phyloP scores from a whole-genome alignment of 2,113 vertebrate species.

The Catharus bicknelli region DNA sequence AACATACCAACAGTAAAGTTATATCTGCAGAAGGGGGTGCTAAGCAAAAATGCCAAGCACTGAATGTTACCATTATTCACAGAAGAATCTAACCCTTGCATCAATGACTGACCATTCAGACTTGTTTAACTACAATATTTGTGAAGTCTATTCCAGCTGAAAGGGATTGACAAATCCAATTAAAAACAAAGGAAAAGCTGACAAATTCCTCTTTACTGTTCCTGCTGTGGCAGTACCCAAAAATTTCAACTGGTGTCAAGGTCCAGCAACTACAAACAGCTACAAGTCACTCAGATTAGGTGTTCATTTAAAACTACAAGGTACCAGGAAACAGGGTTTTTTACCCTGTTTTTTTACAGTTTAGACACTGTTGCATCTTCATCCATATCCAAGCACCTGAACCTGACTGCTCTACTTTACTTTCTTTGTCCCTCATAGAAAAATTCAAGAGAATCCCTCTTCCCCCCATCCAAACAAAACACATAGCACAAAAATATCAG shows the following conservation, averaged over 20 bases:
- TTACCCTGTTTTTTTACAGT: too few relatives aligned
- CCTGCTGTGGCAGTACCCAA: not conserved
- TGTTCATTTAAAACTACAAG: not conserved
- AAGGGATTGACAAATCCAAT: not conserved
- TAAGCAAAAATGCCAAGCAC: not conserved
- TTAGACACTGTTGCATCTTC: not conserved
- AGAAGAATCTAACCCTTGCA: not conserved
- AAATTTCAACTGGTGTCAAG: not conserved
- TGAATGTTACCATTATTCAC: not conserved
- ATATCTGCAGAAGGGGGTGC: not conserved
- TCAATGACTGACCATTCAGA: not conserved
- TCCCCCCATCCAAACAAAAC: rapidly evolving
- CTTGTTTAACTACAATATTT: not conserved
- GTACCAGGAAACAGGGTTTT: not conserved
- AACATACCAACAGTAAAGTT: not conserved
- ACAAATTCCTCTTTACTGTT: not conserved
- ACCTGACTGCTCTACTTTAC: not conserved
- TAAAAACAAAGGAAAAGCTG: not conserved
- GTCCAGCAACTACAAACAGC: not conserved
- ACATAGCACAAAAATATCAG: not conserved
- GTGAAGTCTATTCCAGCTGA: not conserved
- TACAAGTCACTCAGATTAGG: not conserved
- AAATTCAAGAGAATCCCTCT: not conserved
- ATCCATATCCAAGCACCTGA: not conserved
- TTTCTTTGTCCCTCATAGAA: not conserved